Evolutionary conservation across 1,140 invertebrate genomes (phyloP), one percentile per base, ranked within the genome.

Genomic region (Rhagoletis zephyria): DNA sequence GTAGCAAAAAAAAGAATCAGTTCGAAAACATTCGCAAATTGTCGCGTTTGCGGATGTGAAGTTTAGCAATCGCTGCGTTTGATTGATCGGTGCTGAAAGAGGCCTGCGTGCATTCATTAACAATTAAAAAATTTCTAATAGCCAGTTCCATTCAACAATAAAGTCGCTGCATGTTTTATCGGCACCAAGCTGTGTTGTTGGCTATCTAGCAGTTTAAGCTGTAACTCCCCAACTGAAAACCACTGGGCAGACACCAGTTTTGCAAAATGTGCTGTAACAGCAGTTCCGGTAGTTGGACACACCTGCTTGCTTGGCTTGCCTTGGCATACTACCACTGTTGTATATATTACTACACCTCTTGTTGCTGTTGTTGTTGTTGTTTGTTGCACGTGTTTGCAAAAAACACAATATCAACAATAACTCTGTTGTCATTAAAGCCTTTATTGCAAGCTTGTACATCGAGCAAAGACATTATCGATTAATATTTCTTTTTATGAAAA

Each of bases 321-420:
- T 0, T 77, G 16, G 48, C 30, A 30, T 30, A 42, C 30, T 16
- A 14, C 0, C 42, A 16, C 0, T 74, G 42, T 48, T 67, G 30
- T 67, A 10, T n/a, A 30, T 67, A 5, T 67, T 67, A 65, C 19
- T 65, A 4, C 14, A 14, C 1, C 12, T 1, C 1, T 45, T 16
- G 45, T 74, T 16, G 10, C 0, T 45, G 14, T 4, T 74, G 42
- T 48, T 67, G 30, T 67, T 42, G 64, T 67, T 67, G n/a, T 16
- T 81, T 81, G 42, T 59, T 81, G 74, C 45, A 81, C 74, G 74
- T 81, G 74, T 30, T 81, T 19, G 74, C 74, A 51, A 81, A 81
- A 77, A 81, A 14, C 14, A 81, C 74, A 81, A 59, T 16, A 81
- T 10, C 51, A 56, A 30, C 74, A 77, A 77, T 19, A 19, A 19